Evolutionary conservation across 2,797 vertebrate species (phyloP), one percentile per base, ranked within the genome.

Genomic region (Myotis pilosus): DNA sequence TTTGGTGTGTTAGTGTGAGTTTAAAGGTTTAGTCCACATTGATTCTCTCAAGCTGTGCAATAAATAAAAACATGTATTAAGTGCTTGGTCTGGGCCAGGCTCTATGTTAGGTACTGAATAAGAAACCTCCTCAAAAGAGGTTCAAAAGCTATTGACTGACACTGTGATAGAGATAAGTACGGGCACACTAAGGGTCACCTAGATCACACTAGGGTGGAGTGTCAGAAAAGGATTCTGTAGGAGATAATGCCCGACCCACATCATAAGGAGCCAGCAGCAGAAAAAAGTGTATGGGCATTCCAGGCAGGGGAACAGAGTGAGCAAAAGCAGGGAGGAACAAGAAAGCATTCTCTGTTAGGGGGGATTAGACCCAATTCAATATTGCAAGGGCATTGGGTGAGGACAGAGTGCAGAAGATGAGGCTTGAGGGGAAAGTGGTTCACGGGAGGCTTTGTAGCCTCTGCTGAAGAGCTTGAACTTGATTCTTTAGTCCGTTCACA

Each of bases 31-130:
- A 69, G 49, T 86, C 38, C 64, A 51, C 30, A 17, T 41, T 69
- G 68, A 49, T 72, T 94, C 60, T 93, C 22, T 57, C 76, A 86
- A 78, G 81, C 55, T 89, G 19, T 72, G n/a, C 64, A 66, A n/a
- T 80, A 78, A 71, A 68, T 69, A 51, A 84, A 94, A 94, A 49
- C 8, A 53, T 17, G 23, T 66, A 68, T 78, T 68, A 41, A 68
- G 44, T 72, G 41, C 38, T 91, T 89, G 57, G 4, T 25, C 36
- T 71, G 30, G 83, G 23, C 41, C 82, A 85, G 28, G 51, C 87
- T 92, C 55, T 16, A 8, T 28, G 25, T 38, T 0, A 0, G 30
- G 47, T 87, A 71, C 88, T 38, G 13, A 74, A 8, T 66, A 82
- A 86, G 38, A 78, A 8, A 60, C 30, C 68, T 94, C 17, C 71